Evolutionary conservation across 2,888 invertebrate species (phyloP), one percentile per base, ranked within the genome.

Genomic region (Noctua pronuba): DNA sequence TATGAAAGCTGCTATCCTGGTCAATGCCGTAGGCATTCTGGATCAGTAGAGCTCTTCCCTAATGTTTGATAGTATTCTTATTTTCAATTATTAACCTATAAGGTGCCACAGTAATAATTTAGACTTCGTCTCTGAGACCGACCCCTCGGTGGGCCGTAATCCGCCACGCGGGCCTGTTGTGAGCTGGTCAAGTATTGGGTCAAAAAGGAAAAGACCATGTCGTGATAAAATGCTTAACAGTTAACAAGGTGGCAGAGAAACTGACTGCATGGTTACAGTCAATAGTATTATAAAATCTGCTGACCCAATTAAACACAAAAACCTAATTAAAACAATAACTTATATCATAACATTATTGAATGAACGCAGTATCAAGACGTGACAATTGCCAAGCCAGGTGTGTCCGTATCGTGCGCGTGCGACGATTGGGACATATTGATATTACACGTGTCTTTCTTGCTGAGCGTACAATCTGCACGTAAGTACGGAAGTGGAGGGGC

Each of bases 341-440:
- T 49, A 66, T 70, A 49, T 76, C 80, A 77, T 44, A 77, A 62
- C 41, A 73, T 73, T 83, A 73, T 41, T 87, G 55, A 82, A 81
- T 79, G 74, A 82, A 79, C 75, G 60, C 69, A 64, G 38, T 77
- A 85, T 82, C 74, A 78, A 79, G 72, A 88, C 88, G 88, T 88
- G 88, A 88, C 87, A 75, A 77, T 86, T 73, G 18, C 10, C 2
- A 6, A 65, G 75, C 89, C 88, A 89, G 88, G 88, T 89, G 88
- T 83, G 75, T 72, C 38, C 41, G 58, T 85, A 86, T 76, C 79
- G 69, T 73, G 77, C 86, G 80, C 86, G 69, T 68, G 79, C 81
- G 74, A 65, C 41, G 79, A 75, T 84, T 84, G 75, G 60, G 79
- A 67, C 70, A 71, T 73, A 49, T 72, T 79, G 75, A 82, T 71